These are phyloP conservation scores for Metallyticus violacea DNA, from an alignment of 2,888 invertebrate genomes.

Conservation along the genomic window DNA sequence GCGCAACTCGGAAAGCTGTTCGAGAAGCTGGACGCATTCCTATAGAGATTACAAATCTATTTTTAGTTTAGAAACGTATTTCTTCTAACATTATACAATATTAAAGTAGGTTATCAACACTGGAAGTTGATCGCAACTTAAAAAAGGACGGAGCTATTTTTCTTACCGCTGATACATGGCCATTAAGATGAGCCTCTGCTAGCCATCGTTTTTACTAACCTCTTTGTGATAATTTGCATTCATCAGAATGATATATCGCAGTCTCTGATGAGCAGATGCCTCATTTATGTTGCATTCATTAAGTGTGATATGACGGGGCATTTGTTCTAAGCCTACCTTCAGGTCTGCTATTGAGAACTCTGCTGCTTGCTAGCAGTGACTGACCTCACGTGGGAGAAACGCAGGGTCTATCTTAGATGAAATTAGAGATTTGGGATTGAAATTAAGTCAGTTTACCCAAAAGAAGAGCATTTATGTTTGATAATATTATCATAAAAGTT, in stretches of 20 bases:
- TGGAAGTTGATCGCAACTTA: background rate
- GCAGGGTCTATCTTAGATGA: too few species aligned
- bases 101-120: background rate
- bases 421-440: too few species aligned
- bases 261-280: background rate
- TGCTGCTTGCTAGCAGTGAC: background rate
- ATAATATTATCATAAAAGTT: too few species aligned
- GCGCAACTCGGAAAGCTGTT: too few species aligned
- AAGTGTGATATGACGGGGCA: background rate
- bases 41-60: too few species aligned
- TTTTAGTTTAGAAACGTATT: too few species aligned
- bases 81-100: too few species aligned
- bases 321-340: background rate
- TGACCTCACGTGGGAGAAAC: too few species aligned
- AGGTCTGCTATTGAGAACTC: background rate
- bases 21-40: too few species aligned
- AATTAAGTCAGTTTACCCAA: too few species aligned
- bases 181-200: background rate
- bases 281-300: background rate
- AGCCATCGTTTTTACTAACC: background rate
- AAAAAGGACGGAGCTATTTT: background rate
- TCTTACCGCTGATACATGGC: background rate
- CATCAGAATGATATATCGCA: background rate
- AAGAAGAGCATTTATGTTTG: too few species aligned
- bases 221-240: background rate